Conservation (phyloP, 2,888 invertebrate species). For the Rugalucina vietnamica region DNA sequence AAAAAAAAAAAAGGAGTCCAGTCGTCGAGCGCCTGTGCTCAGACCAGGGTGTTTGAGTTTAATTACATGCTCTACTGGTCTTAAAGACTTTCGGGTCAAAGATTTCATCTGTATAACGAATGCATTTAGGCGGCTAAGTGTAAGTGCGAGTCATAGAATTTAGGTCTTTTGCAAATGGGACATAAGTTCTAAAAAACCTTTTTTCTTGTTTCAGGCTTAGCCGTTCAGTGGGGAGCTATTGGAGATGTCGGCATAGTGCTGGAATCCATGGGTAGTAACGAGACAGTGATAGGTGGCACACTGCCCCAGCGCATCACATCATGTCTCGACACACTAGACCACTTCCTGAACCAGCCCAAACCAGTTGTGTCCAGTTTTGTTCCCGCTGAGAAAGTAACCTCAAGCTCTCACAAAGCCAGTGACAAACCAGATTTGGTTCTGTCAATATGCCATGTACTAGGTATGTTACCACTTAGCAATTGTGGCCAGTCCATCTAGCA, state of each 20-base stretch:
- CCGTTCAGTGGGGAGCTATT: conserved; percentile 99
- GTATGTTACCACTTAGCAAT: too few relatives aligned
- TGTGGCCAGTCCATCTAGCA: too few relatives aligned
- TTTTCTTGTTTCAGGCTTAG: conserved; percentile 85
- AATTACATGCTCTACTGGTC: too few relatives aligned
- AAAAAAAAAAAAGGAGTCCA: too few relatives aligned
- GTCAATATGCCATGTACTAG: conserved; percentile 94
- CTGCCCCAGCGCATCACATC: conserved; percentile 98
- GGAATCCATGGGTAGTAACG: conserved; percentile 94
- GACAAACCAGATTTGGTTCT: conserved; percentile 89
- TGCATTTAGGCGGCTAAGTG: too few relatives aligned
- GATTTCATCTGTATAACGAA: too few relatives aligned
- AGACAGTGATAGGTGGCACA: conserved; percentile 97
- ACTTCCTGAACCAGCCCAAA: conserved; percentile 93
- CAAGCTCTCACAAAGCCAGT: conserved; percentile 49
- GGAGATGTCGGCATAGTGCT: conserved; percentile 97
- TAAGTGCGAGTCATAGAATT: background rate
- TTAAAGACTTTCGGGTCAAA: too few relatives aligned
- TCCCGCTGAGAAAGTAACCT: conserved; percentile 92
- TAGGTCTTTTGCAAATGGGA: background rate
- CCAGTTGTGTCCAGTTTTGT: conserved; percentile 87
- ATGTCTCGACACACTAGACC: conserved; percentile 94
- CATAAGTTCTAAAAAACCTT: background rate
- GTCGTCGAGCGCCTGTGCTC: too few relatives aligned
- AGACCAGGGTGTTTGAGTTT: too few relatives aligned